A percentile compares a stretch with the other conserved stretches of the same genome.
Evolutionary conservation across 1,140 invertebrate species (phyloP).

Genomic region (Adoxophyes honmai): DNA sequence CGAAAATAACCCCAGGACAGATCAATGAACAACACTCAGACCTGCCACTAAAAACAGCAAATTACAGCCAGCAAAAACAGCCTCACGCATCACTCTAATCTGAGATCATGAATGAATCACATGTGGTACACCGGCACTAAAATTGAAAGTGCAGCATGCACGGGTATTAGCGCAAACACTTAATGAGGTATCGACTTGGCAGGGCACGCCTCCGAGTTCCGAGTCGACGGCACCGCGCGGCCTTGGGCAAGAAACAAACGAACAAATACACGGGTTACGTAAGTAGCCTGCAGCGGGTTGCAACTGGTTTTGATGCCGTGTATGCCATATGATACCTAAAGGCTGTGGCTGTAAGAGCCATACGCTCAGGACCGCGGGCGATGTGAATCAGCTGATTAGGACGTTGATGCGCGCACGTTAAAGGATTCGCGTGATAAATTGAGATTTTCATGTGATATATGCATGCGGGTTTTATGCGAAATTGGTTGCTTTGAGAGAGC

Average conservation of each 20-base stretch:
- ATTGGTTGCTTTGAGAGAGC: no score
- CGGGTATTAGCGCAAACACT: constrained; percentile 61
- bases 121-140: constrained; percentile 27
- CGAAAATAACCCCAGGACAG: no score
- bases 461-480: no score
- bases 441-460: no score
- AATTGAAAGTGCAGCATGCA: constrained; percentile 68
- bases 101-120: constrained; percentile 25
- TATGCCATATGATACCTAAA: constrained; percentile 20
- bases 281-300: constrained; percentile 57
- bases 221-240: constrained; percentile 45
- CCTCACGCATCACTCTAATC: no score
- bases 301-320: constrained; percentile 56
- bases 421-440: no score
- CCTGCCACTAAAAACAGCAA: no score
- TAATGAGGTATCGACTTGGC: constrained; percentile 60
- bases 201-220: constrained; percentile 47
- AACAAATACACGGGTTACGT: constrained; percentile 58
- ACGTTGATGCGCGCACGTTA: no score
- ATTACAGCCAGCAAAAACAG: no score
- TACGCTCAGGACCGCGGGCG: no score
- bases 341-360: neutral
- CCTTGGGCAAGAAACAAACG: constrained; percentile 59
- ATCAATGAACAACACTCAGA: no score
- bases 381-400: neutral